Conservation (phyloP, 2,797 vertebrate genomes). For the Mastacembelus armatus region DNA sequence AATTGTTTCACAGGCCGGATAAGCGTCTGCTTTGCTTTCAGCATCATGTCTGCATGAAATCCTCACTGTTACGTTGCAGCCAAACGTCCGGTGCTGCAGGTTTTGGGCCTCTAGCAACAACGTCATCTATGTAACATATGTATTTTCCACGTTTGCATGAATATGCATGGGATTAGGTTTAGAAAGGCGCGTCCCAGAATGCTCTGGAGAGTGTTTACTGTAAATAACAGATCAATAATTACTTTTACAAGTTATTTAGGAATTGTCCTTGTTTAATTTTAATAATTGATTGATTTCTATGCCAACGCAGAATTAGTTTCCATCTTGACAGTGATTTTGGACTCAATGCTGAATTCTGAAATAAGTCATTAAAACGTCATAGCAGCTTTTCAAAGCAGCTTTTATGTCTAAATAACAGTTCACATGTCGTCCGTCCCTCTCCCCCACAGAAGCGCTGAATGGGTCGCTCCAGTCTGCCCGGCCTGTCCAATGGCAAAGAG, state of each 20-base stretch:
- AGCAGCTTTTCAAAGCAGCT: slow-evolving; percentile 3
- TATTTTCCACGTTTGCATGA: not conserved
- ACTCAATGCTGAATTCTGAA: not conserved
- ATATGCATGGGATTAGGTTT: not conserved
- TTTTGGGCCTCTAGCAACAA: slow-evolving; percentile 3
- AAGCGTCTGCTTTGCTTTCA: slow-evolving; percentile 1
- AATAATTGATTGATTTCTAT: not conserved
- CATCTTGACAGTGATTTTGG: rapidly evolving
- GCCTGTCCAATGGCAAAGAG: slow-evolving; percentile 86
- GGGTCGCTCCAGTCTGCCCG: slow-evolving; percentile 89
- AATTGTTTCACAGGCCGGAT: not conserved
- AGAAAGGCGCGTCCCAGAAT: not conserved
- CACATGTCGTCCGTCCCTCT: slow-evolving; percentile 54
- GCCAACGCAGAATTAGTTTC: not conserved
- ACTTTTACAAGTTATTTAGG: not conserved
- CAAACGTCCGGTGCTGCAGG: slow-evolving; percentile 39
- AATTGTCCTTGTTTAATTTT: not conserved
- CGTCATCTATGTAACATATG: not conserved
- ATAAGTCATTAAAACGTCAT: not conserved
- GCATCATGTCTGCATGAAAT: slow-evolving; percentile 3
- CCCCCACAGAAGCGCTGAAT: slow-evolving; percentile 83
- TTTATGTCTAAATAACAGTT: slow-evolving; percentile 25
- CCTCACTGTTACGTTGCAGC: not conserved
- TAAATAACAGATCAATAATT: not conserved
- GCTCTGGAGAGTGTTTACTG: not conserved